Evolutionary conservation across 2,888 invertebrate genomes (phyloP), one percentile per base, ranked within the genome.

Genomic region (Phalera bucephala): DNA sequence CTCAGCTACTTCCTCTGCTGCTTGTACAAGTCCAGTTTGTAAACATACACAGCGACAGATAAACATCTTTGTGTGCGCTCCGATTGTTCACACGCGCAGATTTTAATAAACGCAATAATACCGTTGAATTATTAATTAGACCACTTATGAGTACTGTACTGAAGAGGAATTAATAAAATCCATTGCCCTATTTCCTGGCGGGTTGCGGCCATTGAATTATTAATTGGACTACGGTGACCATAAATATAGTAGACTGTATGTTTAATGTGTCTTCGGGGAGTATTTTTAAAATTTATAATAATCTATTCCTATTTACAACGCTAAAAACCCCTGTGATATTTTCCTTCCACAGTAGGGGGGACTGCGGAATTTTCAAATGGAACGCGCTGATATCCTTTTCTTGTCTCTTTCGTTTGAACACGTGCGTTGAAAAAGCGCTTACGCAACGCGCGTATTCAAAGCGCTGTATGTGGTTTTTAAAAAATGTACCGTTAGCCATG

Each of bases 141-240:
- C 35, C 50, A 49, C 52, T 60, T 69, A 53, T 61, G 62, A 69
- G 64, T 64, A 17, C 17, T 3, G 17, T 5, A 64, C 66, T 45
- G 52, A 55, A 54, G 58, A 62, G 57, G 60, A 62, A 70, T 76
- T 70, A 74, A 73, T 76, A 21, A 21, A 23, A 2, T 67, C 61
- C 54, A 58, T 63, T 69, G 70, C 63, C 71, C 71, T 64, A 74
- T 72, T 71, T 76, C 45, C 51, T 53, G 56, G 52, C 58, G 64
- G 63, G 65, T 68, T 64, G 56, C 62, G 67, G 71, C 71, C 67
- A 59, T 71, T 84, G 83, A 85, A 86, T 85, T 76, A 81, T 83
- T 78, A 80, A 84, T 80, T 59, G 52, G 63, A 64, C 54, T 60
- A 66, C 63, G 60, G 57, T 64, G 53, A 62, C 59, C n/a, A n/a